Evolutionary conservation across 2,113 vertebrate genomes (phyloP), one percentile per base, ranked within the genome.

Genomic region (Stigmatopora argus): DNA sequence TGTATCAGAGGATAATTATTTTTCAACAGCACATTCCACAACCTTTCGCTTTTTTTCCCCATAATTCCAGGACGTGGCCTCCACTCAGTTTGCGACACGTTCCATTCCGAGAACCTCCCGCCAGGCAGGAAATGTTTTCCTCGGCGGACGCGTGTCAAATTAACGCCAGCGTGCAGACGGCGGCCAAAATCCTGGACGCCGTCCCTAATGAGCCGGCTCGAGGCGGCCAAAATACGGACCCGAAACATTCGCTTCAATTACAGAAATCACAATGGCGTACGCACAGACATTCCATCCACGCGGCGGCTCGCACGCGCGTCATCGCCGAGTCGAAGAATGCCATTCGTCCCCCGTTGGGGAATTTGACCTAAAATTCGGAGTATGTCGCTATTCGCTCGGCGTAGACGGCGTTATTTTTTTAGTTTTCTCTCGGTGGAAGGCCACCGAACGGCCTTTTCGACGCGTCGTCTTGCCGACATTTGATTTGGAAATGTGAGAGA

Each of bases 71-170:
- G 78, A 68, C 58, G 77, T 73, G 70, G 67, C 76, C 74, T 79
- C 21, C 15, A 52, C 66, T 74, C 72, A 77, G 67, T 76, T 71
- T 77, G 47, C 74, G 79, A 73, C 84, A 81, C 44, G 62, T 80
- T 68, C 66, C 78, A 67, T 35, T 69, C 83, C 56, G 73, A 78
- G 82, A 82, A 72, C 69, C 26, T 10, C 70, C 52, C 77, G 77
- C 72, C 83, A 85, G 84, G 76, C 81, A 85, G 83, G 86, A 87
- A 84, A 87, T 89, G 83, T 89, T 89, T 89, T 84, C 77, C 79
- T 86, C 87, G 88, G 89, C 89, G 86, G 84, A 86, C 83, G 80
- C 76, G 83, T 82, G 85, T 86, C 72, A 62, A 86, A 88, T 88
- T 76, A 80, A 80, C 65, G 45, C 78, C 59, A 69, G 62, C 65